Base-by-base conservation (phyloP, 2,888 invertebrate species). In the Eupithecia dodoneata region DNA sequence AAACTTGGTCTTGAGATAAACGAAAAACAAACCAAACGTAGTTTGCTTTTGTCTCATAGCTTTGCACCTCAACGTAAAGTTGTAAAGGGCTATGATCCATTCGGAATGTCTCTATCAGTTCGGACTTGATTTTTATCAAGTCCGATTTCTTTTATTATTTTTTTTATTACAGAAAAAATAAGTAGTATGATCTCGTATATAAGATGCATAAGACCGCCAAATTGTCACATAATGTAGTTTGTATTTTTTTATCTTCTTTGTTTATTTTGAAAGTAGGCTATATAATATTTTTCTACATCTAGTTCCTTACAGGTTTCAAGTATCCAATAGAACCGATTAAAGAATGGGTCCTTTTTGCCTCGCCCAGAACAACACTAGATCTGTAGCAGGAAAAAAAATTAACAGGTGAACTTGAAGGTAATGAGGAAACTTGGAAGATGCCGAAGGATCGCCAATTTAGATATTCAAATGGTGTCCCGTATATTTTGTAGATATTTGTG, bases 391-490 rank as follows among this genome's bases (percentile, higher is more conserved):
- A 81, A 85, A 91, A 47, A 92, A 92, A 92, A 93, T 91, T 92
- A 91, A 87, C 92, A 93, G 93, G 93, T 94, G 90, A 90, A 88
- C 87, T 86, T 85, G 85, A 79, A 82, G 84, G 87, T 93, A 94
- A 93, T 93, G 93, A 93, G 92, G 89, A 91, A 94, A 93, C 92
- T 93, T 91, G 89, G 87, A 80, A 85, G 87, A 87, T 85, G 86
- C 86, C 88, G 87, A 88, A 88, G 90, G 92, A 92, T 93, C 89
- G 89, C 91, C 93, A 93, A 94, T 94, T 94, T 94, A 93, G 93
- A 94, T 94, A 94, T 94, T 94, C 93, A 94, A 94, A 94, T 94
- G 89, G 88, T 87, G 91, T 90, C 89, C 88, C 86, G 87, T 89
- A 89, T 88, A 90, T 90, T 91, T 87, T 88, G 87, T 82, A 85